Evolutionary conservation across 2,888 invertebrate species (phyloP), one percentile per base, ranked within the genome.

Genomic region (Aelia acuminata): DNA sequence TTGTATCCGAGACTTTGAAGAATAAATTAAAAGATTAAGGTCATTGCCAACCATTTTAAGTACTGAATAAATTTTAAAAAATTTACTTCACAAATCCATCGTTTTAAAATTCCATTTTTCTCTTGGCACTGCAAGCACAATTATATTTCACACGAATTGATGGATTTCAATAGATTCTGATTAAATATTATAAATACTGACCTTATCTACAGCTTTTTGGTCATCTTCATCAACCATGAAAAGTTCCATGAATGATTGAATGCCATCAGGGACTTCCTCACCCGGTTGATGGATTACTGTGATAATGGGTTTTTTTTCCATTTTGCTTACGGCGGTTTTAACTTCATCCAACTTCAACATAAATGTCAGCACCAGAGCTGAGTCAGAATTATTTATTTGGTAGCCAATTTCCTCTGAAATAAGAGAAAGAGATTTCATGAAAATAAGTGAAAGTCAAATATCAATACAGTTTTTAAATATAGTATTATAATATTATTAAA

Each of bases 361-460:
- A 53, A 90, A 90, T 1, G 91, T 91, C 13, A 91, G 88, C 3
- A 91, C 89, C 1, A 90, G 89, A 13, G 89, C 89, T 0, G 90
- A 91, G 22, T 89, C 90, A 26, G 90, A 90, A 85, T 91, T 90
- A 31, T 89, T 89, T 3, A 91, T 57, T 89, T 91, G 91, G 70
- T 91, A 90, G 22, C 90, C 90, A 22, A 91, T 88, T 89, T 91
- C 91, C 50, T 91, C 91, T 91, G 86, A 31, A 90, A 90, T 85
- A 88, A 13, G 3, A 5, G n/a, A 84, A 48, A 10, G 26, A 11
- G 57, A 57, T 26, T 26, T 57, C 5, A 26, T 26, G 13, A 57
- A 43, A 43, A n/a, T n/a, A n/a, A n/a, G n/a, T n/a, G n/a, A n/a
- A n/a, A n/a, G n/a, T n/a, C n/a, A n/a, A n/a, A n/a, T n/a, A n/a